Percentiles rank a stretch among this genome's conserved stretches.
These are phyloP conservation scores for Troides aeacus DNA, from an alignment of 2,888 invertebrate species.

Conservation along the genomic window DNA sequence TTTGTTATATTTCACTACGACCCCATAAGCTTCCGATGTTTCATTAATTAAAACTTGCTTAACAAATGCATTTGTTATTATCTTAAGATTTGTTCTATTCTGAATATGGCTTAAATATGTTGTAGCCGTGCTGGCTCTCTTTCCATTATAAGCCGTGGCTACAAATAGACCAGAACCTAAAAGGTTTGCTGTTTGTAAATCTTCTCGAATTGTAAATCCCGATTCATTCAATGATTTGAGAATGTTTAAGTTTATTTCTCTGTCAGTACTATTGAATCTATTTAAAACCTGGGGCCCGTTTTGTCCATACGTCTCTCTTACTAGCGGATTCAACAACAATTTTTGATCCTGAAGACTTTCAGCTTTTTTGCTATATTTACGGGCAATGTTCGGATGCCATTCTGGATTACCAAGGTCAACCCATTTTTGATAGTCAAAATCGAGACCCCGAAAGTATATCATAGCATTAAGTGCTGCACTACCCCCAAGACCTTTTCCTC, in stretches of 20 bases:
- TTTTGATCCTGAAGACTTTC: constrained; percentile 54
- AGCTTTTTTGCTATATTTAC: constrained; percentile 18
- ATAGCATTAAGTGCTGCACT: constrained; percentile 78
- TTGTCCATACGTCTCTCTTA: constrained; percentile 55
- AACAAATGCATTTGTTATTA: constrained; percentile 70
- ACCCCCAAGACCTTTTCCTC: constrained; percentile 83
- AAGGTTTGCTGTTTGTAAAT: constrained; percentile 62
- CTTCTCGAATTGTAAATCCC: constrained; percentile 36
- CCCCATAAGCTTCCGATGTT: constrained; percentile 57
- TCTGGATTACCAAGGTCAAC: constrained; percentile 71
- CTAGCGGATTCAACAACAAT: constrained; percentile 37
- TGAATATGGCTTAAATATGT: constrained; percentile 61
- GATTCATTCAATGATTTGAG: constrained; percentile 51
- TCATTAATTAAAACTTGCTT: constrained; percentile 72
- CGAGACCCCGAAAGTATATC: constrained; percentile 77
- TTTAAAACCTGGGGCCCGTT: constrained; percentile 69
- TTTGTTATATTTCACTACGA: constrained; percentile 49
- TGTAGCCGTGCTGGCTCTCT: constrained; percentile 68
- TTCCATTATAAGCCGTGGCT: constrained; percentile 68
- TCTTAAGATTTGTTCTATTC: constrained; percentile 53
- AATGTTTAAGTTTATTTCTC: constrained; percentile 46
- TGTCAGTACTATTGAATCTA: constrained; percentile 63
- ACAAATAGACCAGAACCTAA: constrained; percentile 71
- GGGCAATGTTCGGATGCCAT: constrained; percentile 73
- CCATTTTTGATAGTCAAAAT: constrained; percentile 78